A percentile compares a stretch with the other conserved stretches of the same genome.
These are phyloP conservation scores for Cephalopachus bancanus DNA, from an alignment of 2,797 vertebrate species.

Conservation along the genomic window DNA sequence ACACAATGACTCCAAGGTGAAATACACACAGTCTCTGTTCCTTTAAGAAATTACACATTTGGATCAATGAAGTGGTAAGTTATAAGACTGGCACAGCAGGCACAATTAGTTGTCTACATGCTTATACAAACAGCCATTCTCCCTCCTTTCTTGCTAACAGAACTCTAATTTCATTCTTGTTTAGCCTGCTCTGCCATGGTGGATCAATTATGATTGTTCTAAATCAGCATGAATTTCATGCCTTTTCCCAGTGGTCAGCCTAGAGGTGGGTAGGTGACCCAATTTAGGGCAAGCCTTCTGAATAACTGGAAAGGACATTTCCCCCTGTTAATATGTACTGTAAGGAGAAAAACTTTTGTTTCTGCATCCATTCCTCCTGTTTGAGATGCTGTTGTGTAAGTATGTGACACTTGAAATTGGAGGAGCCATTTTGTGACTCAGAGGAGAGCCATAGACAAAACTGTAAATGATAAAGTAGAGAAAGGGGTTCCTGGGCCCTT, in stretches of 20 bases:
- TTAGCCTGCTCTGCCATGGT: background rate
- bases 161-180: background rate
- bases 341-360: background rate
- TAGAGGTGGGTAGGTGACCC: background rate
- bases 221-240: background rate
- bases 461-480: background rate
- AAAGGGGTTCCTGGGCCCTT: background rate
- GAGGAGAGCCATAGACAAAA: background rate
- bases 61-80: background rate
- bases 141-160: background rate
- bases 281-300: background rate
- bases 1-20: background rate
- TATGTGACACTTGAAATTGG: background rate
- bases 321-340: background rate
- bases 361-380: background rate
- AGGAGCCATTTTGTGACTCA: background rate
- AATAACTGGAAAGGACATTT: background rate
- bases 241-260: background rate
- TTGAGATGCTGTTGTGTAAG: background rate
- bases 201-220: background rate
- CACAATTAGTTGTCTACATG: background rate
- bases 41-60: background rate
- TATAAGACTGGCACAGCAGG: background rate
- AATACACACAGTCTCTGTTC: background rate
- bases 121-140: background rate